Evolutionary conservation across 1,140 invertebrate genomes (phyloP), one percentile per base, ranked within the genome.

Genomic region (Caligus rogercresseyi): DNA sequence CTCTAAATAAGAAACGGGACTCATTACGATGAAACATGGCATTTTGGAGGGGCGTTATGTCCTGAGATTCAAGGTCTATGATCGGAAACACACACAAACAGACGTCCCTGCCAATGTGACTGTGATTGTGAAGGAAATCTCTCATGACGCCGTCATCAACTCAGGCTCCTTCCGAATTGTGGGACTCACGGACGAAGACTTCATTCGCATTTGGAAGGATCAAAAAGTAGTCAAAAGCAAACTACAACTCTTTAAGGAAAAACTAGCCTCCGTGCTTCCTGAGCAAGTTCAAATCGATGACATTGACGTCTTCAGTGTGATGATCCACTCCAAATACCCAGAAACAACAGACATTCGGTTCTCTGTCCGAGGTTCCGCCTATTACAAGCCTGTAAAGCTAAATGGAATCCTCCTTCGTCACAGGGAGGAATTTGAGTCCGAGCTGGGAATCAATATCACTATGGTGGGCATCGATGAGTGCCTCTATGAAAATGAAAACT

Each of bases 381-480:
- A 93, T 71, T 93, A 93, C 69, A 93, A 95, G 69, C 84, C 92
- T 0, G 87, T 92, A 0, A 81, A 87, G 75, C 77, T 96, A 31
- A 92, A 97, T 73, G 92, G 92, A 20, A 85, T 94, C 43, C 85
- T 97, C 0, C 73, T 91, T n/a, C 86, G 92, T 79, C 85, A 97
- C 71, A 59, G 68, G 31, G 58, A 64, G 52, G 68, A 85, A 81
- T 94, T 97, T 72, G 90, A 95, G 75, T 80, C 82, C 67, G 84
- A 86, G 66, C 85, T 95, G 7, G 91, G 90, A 23, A 88, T 96
- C 54, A 91, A 92, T 69, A 93, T 98, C 51, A 90, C 87, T 2
- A 94, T 96, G 90, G 89, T 96, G 1, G 90, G 89, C 61, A 96
- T 98, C 66, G 91, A 98, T 69, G 90, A 96, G 75, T 98, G 94